phyloP scores from a whole-genome alignment of 1,140 invertebrate species.

The Lutraria rhynchaena region DNA sequence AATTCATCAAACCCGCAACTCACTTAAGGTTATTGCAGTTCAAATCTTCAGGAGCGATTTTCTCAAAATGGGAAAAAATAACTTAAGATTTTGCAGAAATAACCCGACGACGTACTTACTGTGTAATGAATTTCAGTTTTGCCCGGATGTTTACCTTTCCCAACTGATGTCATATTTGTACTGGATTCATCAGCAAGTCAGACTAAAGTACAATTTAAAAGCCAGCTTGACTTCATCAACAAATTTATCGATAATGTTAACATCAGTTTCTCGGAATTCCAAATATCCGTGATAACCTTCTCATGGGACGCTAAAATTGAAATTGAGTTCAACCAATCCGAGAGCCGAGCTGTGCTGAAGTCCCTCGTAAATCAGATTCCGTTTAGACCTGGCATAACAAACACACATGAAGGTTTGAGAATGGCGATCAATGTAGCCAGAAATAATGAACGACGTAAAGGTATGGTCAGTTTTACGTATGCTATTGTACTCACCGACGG shows the following conservation, averaged over 20 bases:
- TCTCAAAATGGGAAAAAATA: too few relatives aligned
- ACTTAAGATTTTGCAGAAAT: too few relatives aligned
- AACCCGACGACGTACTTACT: too few relatives aligned
- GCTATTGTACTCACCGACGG: constrained; percentile 35
- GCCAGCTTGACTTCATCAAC: not conserved
- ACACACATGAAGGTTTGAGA: constrained; percentile 16
- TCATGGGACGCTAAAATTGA: not conserved
- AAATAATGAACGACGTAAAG: not conserved
- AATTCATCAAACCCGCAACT: too few relatives aligned
- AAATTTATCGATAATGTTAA: constrained; percentile 2
- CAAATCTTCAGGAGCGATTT: too few relatives aligned
- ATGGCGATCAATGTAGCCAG: not conserved
- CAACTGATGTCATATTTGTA: not conserved
- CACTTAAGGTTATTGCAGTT: too few relatives aligned
- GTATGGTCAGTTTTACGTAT: constrained; percentile 7
- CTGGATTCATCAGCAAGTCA: constrained; percentile 7
- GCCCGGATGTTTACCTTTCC: not conserved
- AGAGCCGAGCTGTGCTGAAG: not conserved
- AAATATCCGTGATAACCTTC: not conserved
- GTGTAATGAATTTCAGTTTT: constrained; percentile 1
- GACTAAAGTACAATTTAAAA: constrained; percentile 2
- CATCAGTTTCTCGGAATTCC: constrained; percentile 3
- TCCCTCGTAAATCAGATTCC: not conserved
- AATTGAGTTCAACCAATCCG: not conserved
- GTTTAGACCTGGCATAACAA: constrained; percentile 29